Percentiles rank a stretch among this genome's conserved stretches.
phyloP scores from a whole-genome alignment of 1,140 invertebrate genomes.

The Ips nitidus region DNA sequence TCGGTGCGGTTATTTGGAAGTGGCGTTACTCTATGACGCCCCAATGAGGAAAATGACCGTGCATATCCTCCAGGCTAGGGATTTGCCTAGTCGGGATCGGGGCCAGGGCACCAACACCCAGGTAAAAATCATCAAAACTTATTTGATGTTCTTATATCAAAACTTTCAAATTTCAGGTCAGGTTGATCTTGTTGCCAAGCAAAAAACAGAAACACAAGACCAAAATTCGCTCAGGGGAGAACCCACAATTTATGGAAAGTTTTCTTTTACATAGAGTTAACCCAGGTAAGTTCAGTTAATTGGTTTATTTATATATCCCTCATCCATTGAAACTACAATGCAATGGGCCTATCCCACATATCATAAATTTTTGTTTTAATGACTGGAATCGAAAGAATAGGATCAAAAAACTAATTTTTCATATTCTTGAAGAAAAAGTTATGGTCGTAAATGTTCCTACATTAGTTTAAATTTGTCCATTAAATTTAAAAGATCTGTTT shows the following conservation, averaged over 20 bases:
- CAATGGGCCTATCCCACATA: no score
- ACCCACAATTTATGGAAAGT: conserved; percentile 89
- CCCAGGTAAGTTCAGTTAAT: conserved; percentile 62
- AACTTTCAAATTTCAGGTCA: conserved; percentile 60
- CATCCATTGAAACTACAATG: background rate
- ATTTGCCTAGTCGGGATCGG: conserved; percentile 73
- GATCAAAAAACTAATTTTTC: no score
- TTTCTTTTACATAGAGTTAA: conserved; percentile 89
- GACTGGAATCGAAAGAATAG: no score
- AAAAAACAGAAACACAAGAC: conserved; percentile 94
- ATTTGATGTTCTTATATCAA: conserved; percentile 35
- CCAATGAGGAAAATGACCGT: conserved; percentile 87
- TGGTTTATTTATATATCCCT: background rate
- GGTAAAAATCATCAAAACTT: conserved; percentile 51
- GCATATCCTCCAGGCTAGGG: conserved; percentile 82
- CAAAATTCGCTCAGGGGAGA: conserved; percentile 83
- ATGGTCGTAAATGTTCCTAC: no score
- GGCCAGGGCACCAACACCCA: conserved; percentile 78
- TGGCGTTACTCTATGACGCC: conserved; percentile 86
- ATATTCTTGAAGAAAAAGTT: no score
- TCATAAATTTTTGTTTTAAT: no score
- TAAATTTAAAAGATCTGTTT: no score
- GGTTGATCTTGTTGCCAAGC: conserved; percentile 81
- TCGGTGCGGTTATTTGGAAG: conserved; percentile 77
- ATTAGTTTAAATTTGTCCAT: no score